Evolutionary conservation across 2,888 invertebrate species (phyloP).

Genomic region (Bunonema sp.): DNA sequence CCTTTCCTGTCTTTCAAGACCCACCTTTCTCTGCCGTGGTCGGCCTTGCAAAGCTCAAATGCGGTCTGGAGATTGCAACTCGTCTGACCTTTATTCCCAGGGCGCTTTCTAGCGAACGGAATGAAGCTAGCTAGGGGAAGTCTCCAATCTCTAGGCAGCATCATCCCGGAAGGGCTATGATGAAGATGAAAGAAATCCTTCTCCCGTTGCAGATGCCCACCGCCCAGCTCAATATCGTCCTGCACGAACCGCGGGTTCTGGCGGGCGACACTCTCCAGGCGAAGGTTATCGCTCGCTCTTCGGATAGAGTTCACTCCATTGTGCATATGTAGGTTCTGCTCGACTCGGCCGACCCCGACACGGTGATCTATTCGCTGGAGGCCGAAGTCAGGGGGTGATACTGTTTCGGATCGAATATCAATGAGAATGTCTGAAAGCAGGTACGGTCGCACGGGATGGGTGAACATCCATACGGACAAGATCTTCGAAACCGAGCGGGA

Average conservation of each 20-base stretch:
- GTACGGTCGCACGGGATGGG: constrained; percentile 35
- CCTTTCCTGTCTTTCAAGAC: too few species aligned
- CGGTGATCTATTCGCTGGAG: constrained; percentile 17
- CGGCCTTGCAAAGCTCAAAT: too few species aligned
- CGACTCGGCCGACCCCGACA: constrained; percentile 37
- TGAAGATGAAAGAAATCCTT: neutral
- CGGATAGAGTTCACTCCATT: neutral
- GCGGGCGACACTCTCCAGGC: constrained; percentile 32
- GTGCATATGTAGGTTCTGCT: constrained; percentile 15
- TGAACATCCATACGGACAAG: constrained; percentile 41
- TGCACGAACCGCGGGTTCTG: constrained; percentile 25
- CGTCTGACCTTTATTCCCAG: too few species aligned
- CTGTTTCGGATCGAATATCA: constrained; percentile 13
- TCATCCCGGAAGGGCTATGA: too few species aligned
- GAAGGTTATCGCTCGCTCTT: constrained; percentile 8
- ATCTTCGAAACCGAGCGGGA: constrained; percentile 39
- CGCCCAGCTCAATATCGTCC: constrained; percentile 31
- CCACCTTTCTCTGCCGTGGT: too few species aligned
- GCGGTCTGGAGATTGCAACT: too few species aligned
- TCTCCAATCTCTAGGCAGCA: too few species aligned
- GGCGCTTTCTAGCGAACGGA: too few species aligned
- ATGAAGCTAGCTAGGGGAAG: too few species aligned
- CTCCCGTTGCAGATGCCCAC: constrained; percentile 38
- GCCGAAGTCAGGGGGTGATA: constrained; percentile 17
- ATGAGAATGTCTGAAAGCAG: too few species aligned